These are phyloP conservation scores for Actinostola sp. DNA, from an alignment of 92 coral and sea anemone species.

Conservation along the genomic window DNA sequence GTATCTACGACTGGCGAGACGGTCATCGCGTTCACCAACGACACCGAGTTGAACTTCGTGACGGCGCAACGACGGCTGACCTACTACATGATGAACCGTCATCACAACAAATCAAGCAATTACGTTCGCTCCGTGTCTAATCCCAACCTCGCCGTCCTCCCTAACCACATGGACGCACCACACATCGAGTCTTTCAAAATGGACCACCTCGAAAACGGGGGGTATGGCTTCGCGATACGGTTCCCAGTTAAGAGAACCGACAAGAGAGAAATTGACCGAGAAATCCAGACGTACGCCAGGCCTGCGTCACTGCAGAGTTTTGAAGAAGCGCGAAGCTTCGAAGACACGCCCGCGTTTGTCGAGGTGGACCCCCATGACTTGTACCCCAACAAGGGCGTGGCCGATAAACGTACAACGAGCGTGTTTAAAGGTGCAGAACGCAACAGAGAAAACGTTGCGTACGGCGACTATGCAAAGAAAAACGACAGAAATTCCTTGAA, in stretches of 20 bases:
- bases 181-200: conserved; percentile 77
- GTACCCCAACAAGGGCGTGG: background rate
- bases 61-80: conserved; percentile 88
- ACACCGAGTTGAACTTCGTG: conserved; percentile 75
- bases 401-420: background rate
- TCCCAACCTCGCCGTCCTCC: conserved; percentile 38
- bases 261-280: background rate
- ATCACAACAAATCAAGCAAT: conserved; percentile 3
- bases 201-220: conserved; percentile 74
- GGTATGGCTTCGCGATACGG: conserved; percentile 84
- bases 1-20: conserved; percentile 29
- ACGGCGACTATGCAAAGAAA: background rate
- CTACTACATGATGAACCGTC: conserved; percentile 80
- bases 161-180: conserved; percentile 25
- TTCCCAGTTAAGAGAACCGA: conserved; percentile 56
- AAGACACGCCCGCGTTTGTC: conserved; percentile 37
- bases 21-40: conserved; percentile 69
- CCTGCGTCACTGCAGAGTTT: conserved; percentile 59
- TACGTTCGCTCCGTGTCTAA: conserved; percentile 3
- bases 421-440: background rate
- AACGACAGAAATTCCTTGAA: background rate
- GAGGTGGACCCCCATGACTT: conserved; percentile 20
- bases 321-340: conserved; percentile 58
- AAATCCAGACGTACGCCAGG: background rate
- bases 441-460: background rate